Evolutionary conservation across 2,888 invertebrate genomes (phyloP).

Genomic region (Petrophora chlorosata): DNA sequence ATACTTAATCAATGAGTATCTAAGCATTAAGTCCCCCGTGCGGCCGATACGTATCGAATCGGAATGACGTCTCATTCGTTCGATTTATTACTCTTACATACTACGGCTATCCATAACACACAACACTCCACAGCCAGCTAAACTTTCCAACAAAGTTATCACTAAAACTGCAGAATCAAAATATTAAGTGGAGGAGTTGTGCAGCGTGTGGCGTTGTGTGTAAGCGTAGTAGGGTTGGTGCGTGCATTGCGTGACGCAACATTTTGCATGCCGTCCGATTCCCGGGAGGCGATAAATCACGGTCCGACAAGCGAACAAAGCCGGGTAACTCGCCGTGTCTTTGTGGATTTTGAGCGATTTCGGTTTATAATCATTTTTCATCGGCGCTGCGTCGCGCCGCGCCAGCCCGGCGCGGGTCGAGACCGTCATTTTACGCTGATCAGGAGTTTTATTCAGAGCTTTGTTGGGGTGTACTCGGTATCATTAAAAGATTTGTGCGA

Average conservation of each 20-base stretch:
- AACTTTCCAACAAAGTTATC: background rate
- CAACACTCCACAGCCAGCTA: conserved; percentile 43
- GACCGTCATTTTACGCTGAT: conserved; percentile 69
- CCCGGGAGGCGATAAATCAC: conserved; percentile 69
- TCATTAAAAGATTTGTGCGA: conserved; percentile 14
- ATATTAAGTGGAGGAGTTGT: background rate
- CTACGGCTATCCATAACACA: conserved; percentile 40
- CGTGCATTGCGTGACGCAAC: conserved; percentile 73
- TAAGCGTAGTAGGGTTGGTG: conserved; percentile 37
- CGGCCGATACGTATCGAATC: conserved; percentile 75
- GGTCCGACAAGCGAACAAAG: conserved; percentile 76
- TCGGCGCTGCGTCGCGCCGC: conserved; percentile 37
- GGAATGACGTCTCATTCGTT: conserved; percentile 79
- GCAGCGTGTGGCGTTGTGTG: conserved; percentile 46
- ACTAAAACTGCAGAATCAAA: conserved; percentile 31
- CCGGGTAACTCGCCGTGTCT: conserved; percentile 80
- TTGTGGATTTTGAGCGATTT: conserved; percentile 80
- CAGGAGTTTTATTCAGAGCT: conserved; percentile 42
- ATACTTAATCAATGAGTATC: conserved; percentile 75
- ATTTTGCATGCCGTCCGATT: conserved; percentile 74
- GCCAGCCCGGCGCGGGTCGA: conserved; percentile 26
- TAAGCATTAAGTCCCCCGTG: conserved; percentile 69
- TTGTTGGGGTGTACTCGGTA: conserved; percentile 26
- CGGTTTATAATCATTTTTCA: conserved; percentile 80
- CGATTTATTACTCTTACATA: conserved; percentile 70